Conservation (phyloP, 1,140 invertebrate genomes). For the Acromyrmex charruanus region DNA sequence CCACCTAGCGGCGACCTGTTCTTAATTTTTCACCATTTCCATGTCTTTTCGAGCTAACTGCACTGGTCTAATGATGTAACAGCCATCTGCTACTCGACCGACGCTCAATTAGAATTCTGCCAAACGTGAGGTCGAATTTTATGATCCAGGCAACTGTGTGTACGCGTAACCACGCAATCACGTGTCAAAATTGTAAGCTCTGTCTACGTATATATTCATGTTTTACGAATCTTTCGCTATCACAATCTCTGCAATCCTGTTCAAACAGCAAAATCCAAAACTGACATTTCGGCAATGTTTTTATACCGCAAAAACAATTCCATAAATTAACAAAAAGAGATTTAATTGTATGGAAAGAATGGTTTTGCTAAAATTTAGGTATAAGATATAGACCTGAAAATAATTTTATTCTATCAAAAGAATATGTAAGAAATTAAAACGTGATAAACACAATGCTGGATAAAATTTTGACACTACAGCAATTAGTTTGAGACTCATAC, state of each 20-base stretch:
- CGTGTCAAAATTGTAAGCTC: not conserved
- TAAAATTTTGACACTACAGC: too few species aligned
- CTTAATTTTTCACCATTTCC: too few species aligned
- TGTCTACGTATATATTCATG: not conserved
- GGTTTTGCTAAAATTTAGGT: not conserved
- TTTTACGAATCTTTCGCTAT: not conserved
- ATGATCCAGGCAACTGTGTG: not conserved
- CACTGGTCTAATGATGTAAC: too few species aligned
- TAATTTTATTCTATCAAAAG: too few species aligned
- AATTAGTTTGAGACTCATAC: too few species aligned
- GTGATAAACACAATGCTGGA: too few species aligned
- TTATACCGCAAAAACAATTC: not conserved
- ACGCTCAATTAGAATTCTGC: conserved; percentile 39
- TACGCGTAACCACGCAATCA: not conserved
- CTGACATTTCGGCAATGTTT: not conserved
- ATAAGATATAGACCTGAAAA: too few species aligned
- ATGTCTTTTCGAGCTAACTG: too few species aligned
- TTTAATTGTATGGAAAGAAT: not conserved
- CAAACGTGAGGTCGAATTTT: conserved; percentile 5
- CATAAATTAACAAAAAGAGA: not conserved
- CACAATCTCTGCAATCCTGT: too few species aligned
- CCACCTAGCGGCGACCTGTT: too few species aligned
- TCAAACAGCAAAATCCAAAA: not conserved
- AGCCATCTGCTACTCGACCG: conserved; percentile 39
- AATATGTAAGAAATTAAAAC: too few species aligned